Base-by-base conservation (phyloP, 2,888 invertebrate species). In the Lochmaea crataegi region DNA sequence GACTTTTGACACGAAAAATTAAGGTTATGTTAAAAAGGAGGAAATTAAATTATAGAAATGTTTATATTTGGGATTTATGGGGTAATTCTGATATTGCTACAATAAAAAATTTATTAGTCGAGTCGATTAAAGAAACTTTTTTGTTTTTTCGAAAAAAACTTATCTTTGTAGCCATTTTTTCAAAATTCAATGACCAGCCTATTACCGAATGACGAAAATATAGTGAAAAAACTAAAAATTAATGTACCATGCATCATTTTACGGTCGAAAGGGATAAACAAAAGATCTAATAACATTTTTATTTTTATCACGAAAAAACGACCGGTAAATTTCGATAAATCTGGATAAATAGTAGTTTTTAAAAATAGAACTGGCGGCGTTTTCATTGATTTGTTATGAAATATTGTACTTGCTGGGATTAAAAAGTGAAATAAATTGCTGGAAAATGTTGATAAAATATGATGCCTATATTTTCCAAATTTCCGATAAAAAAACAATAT, bases 231-330 rank as follows among this genome's bases (percentile, higher is more conserved):
- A 18, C 18, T 14, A 38, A 38, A 60, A 60, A 9, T 56, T 18
- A 7, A 41, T 41, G 42, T 41, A 41, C 56, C 67, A 67, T 67
- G 67, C 67, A 75, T 68, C 71, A 70, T 64, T 72, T 68, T 61
- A 45, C 64, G 53, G 32, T 68, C 57, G 70, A 69, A 68, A 58
- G 4, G 26, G 69, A 71, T 68, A 56, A 74, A 76, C 66, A 71
- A 70, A 76, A 75, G 68, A 73, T 77, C 71, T 71, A 68, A 74
- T 71, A 69, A 75, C n/a, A n/a, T n/a, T n/a, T n/a, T n/a, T n/a
- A n/a, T 73, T 72, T 72, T 67, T 56, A 76, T 74, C 71, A 75
- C 65, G 61, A 64, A 66, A 65, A 66, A 68, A 69, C 71, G 53
- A 56, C 53, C 67, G 71, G 51, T 60, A 67, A 72, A 69, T 66